Conservation (phyloP, 2,113 vertebrate genomes). For the Athene noctua region DNA sequence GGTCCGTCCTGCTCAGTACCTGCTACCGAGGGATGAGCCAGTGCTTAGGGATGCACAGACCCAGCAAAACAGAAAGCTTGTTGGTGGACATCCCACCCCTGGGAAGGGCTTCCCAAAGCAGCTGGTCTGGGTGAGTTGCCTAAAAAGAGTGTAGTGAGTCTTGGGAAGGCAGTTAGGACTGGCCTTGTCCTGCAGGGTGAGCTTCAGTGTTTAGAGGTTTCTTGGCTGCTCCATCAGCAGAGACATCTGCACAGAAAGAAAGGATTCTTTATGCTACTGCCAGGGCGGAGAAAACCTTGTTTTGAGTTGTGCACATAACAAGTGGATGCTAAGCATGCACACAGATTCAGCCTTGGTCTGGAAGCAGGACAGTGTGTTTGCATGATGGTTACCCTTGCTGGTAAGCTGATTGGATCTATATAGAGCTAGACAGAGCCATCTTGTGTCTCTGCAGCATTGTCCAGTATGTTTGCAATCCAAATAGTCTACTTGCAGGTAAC, state of each 20-base stretch:
- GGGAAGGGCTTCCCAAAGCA: background rate
- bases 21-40: background rate
- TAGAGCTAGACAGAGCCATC: background rate
- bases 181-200: background rate
- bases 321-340: background rate
- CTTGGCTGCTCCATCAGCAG: background rate
- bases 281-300: background rate
- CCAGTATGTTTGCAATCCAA: background rate
- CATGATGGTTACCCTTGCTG: background rate
- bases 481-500: background rate
- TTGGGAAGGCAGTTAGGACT: background rate
- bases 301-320: rapidly evolving
- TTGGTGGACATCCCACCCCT: background rate
- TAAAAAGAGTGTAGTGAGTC: background rate
- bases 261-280: background rate
- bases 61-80: background rate
- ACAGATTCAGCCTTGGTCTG: background rate
- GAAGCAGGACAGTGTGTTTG: background rate
- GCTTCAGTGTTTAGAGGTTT: background rate
- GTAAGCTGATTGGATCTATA: background rate
- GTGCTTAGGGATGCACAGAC: background rate
- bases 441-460: rapidly evolving
- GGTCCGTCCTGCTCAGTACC: background rate
- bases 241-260: background rate
- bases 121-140: background rate